phyloP scores from a whole-genome alignment of 92 coral and sea anemone species.

The Phenganax marumi region DNA sequence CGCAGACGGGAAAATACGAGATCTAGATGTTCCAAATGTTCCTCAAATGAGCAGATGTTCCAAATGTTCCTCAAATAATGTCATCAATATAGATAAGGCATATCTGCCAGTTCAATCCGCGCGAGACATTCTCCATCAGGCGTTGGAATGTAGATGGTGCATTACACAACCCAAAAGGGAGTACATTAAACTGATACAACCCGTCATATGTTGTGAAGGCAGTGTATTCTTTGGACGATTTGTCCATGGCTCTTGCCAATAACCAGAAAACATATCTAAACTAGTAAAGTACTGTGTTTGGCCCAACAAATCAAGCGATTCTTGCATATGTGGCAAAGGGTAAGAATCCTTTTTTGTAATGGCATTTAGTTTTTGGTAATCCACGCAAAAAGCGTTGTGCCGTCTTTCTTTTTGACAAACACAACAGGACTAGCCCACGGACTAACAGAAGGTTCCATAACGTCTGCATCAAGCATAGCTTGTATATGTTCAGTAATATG shows the following conservation, averaged over 20 bases:
- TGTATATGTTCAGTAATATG: slow-evolving; percentile 51
- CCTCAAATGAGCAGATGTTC: slow-evolving; percentile 42
- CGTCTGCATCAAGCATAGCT: slow-evolving; percentile 39
- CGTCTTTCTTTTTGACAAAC: slow-evolving; percentile 50
- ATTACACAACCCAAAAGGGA: slow-evolving; percentile 30
- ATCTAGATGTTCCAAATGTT: slow-evolving; percentile 43
- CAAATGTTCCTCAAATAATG: slow-evolving; percentile 27
- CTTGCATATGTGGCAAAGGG: slow-evolving; percentile 48
- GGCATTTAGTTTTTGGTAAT: slow-evolving; percentile 52
- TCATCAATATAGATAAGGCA: slow-evolving; percentile 33
- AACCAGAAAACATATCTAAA: slow-evolving; percentile 44
- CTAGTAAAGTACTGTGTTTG: slow-evolving; percentile 33
- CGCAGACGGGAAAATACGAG: slow-evolving; percentile 49
- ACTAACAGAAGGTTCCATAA: slow-evolving; percentile 49
- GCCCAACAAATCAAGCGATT: slow-evolving; percentile 33
- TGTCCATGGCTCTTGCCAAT: slow-evolving; percentile 46
- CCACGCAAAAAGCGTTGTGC: slow-evolving; percentile 49
- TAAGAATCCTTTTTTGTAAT: slow-evolving; percentile 43
- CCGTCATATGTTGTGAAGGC: slow-evolving; percentile 37
- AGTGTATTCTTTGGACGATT: slow-evolving; percentile 9
- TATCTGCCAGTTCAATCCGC: slow-evolving; percentile 28
- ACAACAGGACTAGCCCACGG: slow-evolving; percentile 62
- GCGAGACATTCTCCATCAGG: slow-evolving; percentile 23
- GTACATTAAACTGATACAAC: slow-evolving; percentile 4
- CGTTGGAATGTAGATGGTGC: slow-evolving; percentile 35